A percentile compares a stretch with the other conserved stretches of the same genome.
Evolutionary conservation across 1,140 invertebrate genomes (phyloP).

Genomic region (Drosophila aff.): DNA sequence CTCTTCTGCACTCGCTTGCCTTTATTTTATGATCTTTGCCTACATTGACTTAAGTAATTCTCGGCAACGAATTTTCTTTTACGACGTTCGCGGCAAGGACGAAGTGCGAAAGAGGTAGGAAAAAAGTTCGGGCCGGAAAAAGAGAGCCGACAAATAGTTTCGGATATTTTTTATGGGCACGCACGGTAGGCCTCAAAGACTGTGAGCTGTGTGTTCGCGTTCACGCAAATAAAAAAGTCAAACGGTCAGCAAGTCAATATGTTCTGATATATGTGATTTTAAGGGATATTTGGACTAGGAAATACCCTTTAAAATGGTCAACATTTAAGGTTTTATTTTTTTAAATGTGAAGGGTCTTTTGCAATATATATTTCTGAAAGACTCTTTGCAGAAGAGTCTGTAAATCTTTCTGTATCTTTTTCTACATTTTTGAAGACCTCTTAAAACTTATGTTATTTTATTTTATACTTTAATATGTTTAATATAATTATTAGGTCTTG

Average conservation of each 20-base stretch:
- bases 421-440: background rate
- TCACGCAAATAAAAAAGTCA: conserved; percentile 67
- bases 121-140: conserved; percentile 2
- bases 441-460: too few species aligned
- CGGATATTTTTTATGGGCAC: conserved; percentile 62
- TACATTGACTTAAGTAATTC: conserved; percentile 79
- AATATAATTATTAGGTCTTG: background rate
- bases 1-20: conserved; percentile 44
- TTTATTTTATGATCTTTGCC: conserved; percentile 73
- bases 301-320: conserved; percentile 4
- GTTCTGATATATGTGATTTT: background rate
- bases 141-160: conserved; percentile 64
- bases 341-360: background rate
- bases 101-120: conserved; percentile 24
- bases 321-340: too few species aligned
- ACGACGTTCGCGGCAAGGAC: conserved; percentile 63
- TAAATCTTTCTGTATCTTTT: background rate
- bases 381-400: too few species aligned
- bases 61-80: conserved; percentile 65
- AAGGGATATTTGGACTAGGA: background rate
- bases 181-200: conserved; percentile 55
- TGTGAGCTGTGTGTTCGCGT: conserved; percentile 7
- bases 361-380: background rate
- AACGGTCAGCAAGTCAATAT: conserved; percentile 51
- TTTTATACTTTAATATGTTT: too few species aligned